Percentiles rank a stretch among this genome's conserved stretches.
Conservation (phyloP, 2,797 vertebrate genomes). For the Hyperoplus lanceolatus region DNA sequence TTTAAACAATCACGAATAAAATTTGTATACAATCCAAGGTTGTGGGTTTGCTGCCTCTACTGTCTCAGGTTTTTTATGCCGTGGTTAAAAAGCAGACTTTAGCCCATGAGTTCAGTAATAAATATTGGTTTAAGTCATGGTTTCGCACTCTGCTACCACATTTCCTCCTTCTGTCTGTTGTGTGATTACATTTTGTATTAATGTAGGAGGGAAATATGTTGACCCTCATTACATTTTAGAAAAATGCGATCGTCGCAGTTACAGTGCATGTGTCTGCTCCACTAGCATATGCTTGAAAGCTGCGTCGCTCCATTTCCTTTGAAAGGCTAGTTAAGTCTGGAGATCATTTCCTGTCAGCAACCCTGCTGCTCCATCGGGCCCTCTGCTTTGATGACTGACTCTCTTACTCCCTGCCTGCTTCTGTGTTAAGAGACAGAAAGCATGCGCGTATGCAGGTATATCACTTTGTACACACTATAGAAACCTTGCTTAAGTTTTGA, state of each 20-base stretch:
- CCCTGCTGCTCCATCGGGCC: constrained; percentile 55
- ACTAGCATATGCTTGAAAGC: constrained; percentile 38
- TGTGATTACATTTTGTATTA: background rate
- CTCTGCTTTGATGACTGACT: constrained; percentile 64
- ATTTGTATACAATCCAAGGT: constrained; percentile 72
- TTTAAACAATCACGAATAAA: constrained; percentile 83
- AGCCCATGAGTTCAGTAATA: background rate
- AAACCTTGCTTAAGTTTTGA: background rate
- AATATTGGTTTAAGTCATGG: background rate
- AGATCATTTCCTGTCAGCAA: constrained; percentile 72
- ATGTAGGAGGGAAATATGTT: background rate
- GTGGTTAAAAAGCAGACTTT: background rate
- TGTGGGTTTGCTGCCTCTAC: constrained; percentile 11
- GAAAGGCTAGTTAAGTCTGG: constrained; percentile 67
- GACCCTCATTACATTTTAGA: background rate
- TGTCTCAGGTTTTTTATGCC: background rate
- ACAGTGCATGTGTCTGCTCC: constrained; percentile 10
- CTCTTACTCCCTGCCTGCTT: constrained; percentile 54
- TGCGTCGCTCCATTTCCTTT: constrained; percentile 62
- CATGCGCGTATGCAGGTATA: constrained; percentile 25
- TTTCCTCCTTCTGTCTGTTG: background rate
- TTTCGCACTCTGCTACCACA: background rate
- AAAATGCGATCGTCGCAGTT: constrained; percentile 1
- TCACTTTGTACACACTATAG: background rate
- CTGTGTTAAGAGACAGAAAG: constrained; percentile 34